Evolutionary conservation across 2,888 invertebrate species (phyloP).

Genomic region (Melanargia galathea): DNA sequence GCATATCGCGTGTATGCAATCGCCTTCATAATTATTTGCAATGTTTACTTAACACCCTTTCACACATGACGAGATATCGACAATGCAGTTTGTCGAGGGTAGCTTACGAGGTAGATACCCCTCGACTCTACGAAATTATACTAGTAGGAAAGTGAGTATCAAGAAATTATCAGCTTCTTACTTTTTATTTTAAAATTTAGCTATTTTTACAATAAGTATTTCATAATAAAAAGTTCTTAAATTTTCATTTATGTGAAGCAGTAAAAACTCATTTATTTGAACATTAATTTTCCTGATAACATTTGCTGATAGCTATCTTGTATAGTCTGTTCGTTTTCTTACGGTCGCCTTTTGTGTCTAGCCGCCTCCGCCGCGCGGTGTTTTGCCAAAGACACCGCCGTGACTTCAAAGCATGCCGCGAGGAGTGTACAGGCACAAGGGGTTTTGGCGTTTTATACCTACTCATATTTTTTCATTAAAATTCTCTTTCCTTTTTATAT

Average conservation of each 20-base stretch:
- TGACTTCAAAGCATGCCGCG: no score
- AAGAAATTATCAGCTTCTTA: slow-evolving; percentile 29
- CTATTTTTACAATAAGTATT: not conserved
- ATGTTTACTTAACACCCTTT: slow-evolving; percentile 84
- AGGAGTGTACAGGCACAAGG: no score
- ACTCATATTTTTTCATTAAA: no score
- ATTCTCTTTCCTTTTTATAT: no score
- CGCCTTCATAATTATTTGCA: slow-evolving; percentile 81
- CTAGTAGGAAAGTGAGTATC: slow-evolving; percentile 11
- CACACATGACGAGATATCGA: slow-evolving; percentile 78
- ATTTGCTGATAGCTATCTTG: slow-evolving; percentile 21
- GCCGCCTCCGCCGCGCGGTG: no score
- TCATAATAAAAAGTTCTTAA: not conserved
- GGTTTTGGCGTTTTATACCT: no score
- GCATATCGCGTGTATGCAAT: slow-evolving; percentile 67
- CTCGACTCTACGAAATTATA: slow-evolving; percentile 28
- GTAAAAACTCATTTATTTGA: slow-evolving; percentile 20
- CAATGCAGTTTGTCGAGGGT: slow-evolving; percentile 58
- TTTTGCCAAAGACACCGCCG: no score
- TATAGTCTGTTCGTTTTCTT: no score
- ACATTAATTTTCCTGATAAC: slow-evolving; percentile 14
- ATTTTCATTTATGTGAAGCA: slow-evolving; percentile 4
- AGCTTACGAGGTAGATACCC: no score
- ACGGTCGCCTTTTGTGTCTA: no score
- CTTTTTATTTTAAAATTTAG: not conserved